These are phyloP conservation scores for Porites australiensis DNA, from an alignment of 64 coral and sea anemone genomes.

Conservation along the genomic window DNA sequence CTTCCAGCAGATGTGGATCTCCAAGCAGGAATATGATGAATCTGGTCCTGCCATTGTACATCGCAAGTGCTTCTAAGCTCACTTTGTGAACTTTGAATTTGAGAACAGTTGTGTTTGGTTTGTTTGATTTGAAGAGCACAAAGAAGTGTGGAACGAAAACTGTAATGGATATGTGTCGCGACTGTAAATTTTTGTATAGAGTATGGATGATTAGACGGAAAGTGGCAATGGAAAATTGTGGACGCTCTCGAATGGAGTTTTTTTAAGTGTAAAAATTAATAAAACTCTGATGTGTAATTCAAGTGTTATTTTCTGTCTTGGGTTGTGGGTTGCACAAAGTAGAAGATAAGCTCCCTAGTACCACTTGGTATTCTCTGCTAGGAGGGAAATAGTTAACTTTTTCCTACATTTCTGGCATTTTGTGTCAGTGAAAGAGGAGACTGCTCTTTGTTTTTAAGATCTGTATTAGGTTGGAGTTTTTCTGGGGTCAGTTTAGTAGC, in stretches of 20 bases:
- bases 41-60: conserved; percentile 90
- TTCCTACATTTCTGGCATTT: too few species aligned
- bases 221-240: background rate
- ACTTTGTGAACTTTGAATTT: background rate
- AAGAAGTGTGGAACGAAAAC: background rate
- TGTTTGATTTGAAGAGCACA: background rate
- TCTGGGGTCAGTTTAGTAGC: too few species aligned
- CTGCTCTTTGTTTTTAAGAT: too few species aligned
- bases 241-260: background rate
- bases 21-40: conserved; percentile 90
- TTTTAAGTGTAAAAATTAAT: background rate
- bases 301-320: too few species aligned
- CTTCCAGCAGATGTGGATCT: conserved; percentile 97
- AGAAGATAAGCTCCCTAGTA: too few species aligned
- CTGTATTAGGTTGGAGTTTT: too few species aligned
- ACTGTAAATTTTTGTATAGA: conserved; percentile 39
- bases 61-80: conserved; percentile 85
- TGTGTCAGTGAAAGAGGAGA: too few species aligned
- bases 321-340: too few species aligned
- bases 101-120: conserved; percentile 30
- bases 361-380: too few species aligned
- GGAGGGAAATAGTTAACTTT: too few species aligned
- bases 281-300: background rate
- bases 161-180: background rate
- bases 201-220: background rate